Evolutionary conservation across 2,888 invertebrate genomes (phyloP), one percentile per base, ranked within the genome.

Genomic region (Lasioglossum calceatum): DNA sequence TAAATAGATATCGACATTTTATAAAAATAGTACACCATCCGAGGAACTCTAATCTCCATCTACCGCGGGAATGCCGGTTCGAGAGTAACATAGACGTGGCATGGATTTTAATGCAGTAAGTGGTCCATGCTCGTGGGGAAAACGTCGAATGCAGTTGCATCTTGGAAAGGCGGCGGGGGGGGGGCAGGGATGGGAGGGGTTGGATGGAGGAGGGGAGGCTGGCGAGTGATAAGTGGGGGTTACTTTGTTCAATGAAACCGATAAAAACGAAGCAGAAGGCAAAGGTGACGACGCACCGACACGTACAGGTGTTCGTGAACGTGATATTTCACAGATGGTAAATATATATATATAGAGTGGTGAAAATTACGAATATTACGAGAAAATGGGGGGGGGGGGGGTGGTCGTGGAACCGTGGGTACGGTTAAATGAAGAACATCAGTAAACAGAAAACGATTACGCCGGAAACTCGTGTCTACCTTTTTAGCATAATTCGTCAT

Each of bases 401-500:
- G 47, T 47, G 16, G 16, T 16, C 4, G 5, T 7, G 64, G 19
- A 19, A 67, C 54, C 61, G 61, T 27, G 36, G 19, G 8, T 10
- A 67, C 36, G 67, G 67, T 67, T 4, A 23, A 8, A 36, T 2
- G 19, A 19, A 70, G 44, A 39, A 67, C 16, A 74, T 70, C 39
- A 4, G 2, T n/a, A 12, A 42, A 58, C 27, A 64, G 79, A 50
- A 58, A 50, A 85, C n/a, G 71, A 77, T 82, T 39, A 82, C 90
- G 86, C 58, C 86, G 89, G 72, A 72, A 67, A 74, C 79, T 87
- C 84, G 82, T 85, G 88, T 82, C 91, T 91, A 91, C 91, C 91
- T 91, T 91, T 88, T 91, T 91, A 71, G 87, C 81, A 77, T 88
- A 87, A 91, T 87, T 89, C 72, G 90, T 91, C 88, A 91, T 91